Evolutionary conservation across 2,113 vertebrate genomes (phyloP), one percentile per base, ranked within the genome.

Genomic region (Malurus alboscapulatus): DNA sequence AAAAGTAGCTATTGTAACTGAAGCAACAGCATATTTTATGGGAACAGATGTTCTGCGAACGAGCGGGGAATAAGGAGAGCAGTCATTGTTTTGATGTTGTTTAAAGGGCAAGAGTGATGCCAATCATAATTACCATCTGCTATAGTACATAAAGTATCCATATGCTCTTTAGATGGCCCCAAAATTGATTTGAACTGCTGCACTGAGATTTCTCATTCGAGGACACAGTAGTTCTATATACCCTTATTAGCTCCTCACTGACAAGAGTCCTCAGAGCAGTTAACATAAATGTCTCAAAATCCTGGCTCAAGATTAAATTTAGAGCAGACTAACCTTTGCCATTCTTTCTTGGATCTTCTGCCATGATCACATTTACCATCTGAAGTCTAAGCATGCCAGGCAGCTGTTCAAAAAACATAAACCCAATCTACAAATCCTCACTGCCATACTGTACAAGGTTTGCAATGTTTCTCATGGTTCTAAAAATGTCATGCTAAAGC

Each of bases 41-140:
- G 90, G 83, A 95, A 92, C 92, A 96, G 96, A 93, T 96, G 88
- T 93, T 87, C 53, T 62, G 38, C 1, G 6, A 95, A 88, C 66
- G 59, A 96, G 32, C 58, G 51, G 71, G 59, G 95, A 96, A 96
- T 90, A 88, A 89, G 66, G 30, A 69, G 44, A 92, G 16, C 67
- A 92, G 73, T 74, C 11, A 0, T 65, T 65, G 51, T 93, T 95
- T 81, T 67, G 80, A 77, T 81, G 80, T 34, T 71, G 22, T 94
- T 95, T 84, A 92, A 91, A 96, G 90, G 94, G 71, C 84, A 97
- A 90, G 50, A 94, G 40, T 53, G 29, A 50, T 95, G 80, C 91
- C 79, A 93, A 76, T 80, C 90, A 91, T 94, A 91, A 93, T 88
- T 95, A 84, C 85, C 47, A 94, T 96, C 81, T 97, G 90, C 68